Conservation (phyloP, 2,113 vertebrate species). For the Psittacula cyanocephala region DNA sequence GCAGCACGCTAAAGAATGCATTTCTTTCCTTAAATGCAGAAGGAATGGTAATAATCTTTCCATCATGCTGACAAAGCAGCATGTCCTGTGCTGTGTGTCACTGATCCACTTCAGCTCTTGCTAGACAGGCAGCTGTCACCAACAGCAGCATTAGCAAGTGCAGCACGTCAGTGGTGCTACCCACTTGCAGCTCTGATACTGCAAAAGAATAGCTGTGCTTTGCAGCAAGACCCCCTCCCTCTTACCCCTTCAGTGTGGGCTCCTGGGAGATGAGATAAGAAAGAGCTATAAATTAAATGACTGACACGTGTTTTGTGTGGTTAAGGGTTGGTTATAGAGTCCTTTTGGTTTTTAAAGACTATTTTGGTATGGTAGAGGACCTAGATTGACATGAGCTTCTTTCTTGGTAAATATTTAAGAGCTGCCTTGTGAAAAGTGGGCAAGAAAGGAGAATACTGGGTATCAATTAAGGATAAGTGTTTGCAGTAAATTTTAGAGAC, state of each 20-base stretch:
- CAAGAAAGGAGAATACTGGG: neutral
- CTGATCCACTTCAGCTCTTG: neutral
- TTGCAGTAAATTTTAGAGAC: neutral
- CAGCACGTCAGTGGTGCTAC: fast-evolving
- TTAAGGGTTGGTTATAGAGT: neutral
- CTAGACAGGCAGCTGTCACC: neutral
- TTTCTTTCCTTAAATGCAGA: neutral
- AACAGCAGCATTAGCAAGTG: neutral
- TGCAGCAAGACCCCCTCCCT: neutral
- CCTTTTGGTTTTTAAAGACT: neutral
- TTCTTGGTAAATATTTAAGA: neutral
- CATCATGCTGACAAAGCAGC: neutral
- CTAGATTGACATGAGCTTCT: neutral
- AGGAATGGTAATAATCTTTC: neutral
- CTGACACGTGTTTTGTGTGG: neutral
- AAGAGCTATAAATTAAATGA: neutral
- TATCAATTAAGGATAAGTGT: neutral
- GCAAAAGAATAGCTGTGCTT: neutral
- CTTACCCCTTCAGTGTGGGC: neutral
- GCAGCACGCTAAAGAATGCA: neutral
- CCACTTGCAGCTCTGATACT: neutral
- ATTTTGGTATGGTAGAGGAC: neutral
- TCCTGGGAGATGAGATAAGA: neutral
- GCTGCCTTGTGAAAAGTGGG: neutral
- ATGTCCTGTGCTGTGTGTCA: neutral